These are phyloP conservation scores for Meda fulgida DNA, from an alignment of 2,797 vertebrate species.

Conservation along the genomic window DNA sequence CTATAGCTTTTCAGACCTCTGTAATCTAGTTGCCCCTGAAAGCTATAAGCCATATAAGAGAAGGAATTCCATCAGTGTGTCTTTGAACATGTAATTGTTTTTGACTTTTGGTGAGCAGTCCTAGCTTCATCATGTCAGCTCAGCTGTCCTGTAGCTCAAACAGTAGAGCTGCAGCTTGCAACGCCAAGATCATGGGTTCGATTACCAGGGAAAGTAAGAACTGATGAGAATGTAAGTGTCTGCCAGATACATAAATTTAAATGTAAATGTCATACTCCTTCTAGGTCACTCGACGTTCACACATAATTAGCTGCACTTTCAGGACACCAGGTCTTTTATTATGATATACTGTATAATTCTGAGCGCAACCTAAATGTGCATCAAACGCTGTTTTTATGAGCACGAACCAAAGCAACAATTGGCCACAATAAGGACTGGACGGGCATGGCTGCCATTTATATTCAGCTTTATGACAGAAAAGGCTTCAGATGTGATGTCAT, in stretches of 20 bases:
- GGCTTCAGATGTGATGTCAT: constrained; percentile 43
- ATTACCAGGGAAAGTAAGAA: no score
- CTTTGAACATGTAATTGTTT: neutral
- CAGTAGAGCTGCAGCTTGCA: no score
- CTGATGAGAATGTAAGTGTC: no score
- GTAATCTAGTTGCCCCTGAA: neutral
- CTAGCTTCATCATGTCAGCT: constrained; percentile 1
- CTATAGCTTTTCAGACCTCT: neutral
- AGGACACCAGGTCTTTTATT: constrained; percentile 32
- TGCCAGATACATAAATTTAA: no score
- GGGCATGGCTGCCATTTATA: neutral
- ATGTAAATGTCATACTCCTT: neutral
- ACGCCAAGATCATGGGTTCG: no score
- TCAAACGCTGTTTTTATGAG: constrained; percentile 23
- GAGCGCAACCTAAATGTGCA: constrained; percentile 10
- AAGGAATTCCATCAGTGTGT: neutral
- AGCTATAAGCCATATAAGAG: neutral
- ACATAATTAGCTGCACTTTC: constrained; percentile 22
- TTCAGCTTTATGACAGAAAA: constrained; percentile 17
- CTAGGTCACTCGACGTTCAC: neutral
- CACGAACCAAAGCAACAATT: neutral
- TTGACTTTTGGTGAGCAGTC: neutral
- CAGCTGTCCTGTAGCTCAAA: no score
- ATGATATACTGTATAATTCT: constrained; percentile 17
- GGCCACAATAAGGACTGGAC: constrained; percentile 25